Conservation (phyloP, 1,140 invertebrate genomes). For the Caenorhabditis latens region DNA sequence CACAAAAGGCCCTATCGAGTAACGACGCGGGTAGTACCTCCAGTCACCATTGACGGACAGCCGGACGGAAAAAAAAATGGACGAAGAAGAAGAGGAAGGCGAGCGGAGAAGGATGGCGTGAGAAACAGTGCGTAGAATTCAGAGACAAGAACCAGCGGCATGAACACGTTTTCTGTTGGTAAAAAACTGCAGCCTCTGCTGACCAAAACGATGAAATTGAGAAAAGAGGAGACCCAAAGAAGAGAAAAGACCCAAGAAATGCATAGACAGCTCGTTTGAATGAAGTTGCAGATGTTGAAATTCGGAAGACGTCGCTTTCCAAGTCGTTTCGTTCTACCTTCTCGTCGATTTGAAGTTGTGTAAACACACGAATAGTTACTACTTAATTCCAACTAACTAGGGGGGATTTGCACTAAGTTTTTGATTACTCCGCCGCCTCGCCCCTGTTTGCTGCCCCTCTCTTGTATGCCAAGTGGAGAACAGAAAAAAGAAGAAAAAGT, state of each 20-base stretch:
- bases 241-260: not conserved
- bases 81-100: not conserved
- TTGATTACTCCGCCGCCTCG: not conserved
- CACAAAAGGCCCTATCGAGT: slow-evolving; percentile 52
- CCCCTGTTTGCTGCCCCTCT: not conserved
- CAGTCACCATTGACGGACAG: slow-evolving; percentile 52
- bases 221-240: not conserved
- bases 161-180: not conserved
- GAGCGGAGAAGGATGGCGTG: not conserved
- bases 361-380: not conserved
- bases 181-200: not conserved
- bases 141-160: not conserved
- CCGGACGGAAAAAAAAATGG: slow-evolving; percentile 36
- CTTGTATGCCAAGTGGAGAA: slow-evolving; percentile 14
- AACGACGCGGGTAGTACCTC: slow-evolving; percentile 31
- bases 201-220: not conserved
- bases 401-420: slow-evolving; percentile 9
- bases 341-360: not conserved
- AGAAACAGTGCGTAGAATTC: slow-evolving; percentile 17
- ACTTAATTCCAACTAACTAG: slow-evolving; percentile 9
- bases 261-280: not conserved
- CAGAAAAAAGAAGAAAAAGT: not conserved
- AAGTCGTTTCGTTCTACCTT: not conserved
- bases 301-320: too few species aligned
- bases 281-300: not conserved